phyloP scores from a whole-genome alignment of 2,113 vertebrate species.

The Lophura nycthemera region DNA sequence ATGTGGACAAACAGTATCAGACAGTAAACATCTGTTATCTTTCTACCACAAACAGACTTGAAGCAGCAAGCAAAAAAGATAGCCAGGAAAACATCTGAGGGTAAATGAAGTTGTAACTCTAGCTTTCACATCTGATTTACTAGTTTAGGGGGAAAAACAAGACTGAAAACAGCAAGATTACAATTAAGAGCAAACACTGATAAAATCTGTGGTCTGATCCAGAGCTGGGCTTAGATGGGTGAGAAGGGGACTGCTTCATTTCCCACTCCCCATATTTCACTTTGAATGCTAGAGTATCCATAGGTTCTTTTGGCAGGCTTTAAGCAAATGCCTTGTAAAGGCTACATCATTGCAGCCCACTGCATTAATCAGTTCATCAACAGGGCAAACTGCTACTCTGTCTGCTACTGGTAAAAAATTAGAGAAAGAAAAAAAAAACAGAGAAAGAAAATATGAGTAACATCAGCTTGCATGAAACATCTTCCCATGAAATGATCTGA shows the following conservation, averaged over 20 bases:
- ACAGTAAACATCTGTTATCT: not conserved
- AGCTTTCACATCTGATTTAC: not conserved
- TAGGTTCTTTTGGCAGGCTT: not conserved
- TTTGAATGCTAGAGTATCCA: not conserved
- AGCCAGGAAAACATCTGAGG: not conserved
- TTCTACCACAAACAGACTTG: not conserved
- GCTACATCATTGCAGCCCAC: not conserved
- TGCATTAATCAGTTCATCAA: accelerated
- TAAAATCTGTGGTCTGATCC: not conserved
- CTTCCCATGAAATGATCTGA: not conserved
- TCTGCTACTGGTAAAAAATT: not conserved
- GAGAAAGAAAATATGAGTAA: not conserved
- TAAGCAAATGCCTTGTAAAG: not conserved
- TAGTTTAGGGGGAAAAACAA: not conserved
- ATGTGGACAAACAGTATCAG: not conserved
- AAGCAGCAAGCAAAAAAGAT: not conserved
- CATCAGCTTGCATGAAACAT: not conserved
- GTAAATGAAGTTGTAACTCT: not conserved
- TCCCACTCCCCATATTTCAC: not conserved
- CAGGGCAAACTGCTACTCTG: not conserved
- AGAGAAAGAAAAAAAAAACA: not conserved
- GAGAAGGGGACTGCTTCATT: not conserved
- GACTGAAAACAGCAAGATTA: not conserved
- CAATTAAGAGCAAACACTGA: not conserved
- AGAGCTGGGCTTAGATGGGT: accelerated